Evolutionary conservation across 1,140 invertebrate genomes (phyloP).

Genomic region (Probaryconus sp.): DNA sequence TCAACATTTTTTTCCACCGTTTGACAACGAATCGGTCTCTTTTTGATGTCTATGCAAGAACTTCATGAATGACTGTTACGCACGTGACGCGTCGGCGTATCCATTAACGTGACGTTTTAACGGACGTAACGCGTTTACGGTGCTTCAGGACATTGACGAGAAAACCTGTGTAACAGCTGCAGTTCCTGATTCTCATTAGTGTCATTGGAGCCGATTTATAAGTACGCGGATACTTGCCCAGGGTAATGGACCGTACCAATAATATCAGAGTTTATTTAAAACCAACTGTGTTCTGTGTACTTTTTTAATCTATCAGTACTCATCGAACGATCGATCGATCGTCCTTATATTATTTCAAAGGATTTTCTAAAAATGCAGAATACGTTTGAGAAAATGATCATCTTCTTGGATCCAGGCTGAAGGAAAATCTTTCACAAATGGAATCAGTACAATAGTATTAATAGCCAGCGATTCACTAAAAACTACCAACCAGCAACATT

Average conservation of each 20-base stretch:
- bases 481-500: too few species aligned
- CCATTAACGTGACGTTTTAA: slow-evolving; percentile 44
- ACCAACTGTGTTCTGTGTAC: too few species aligned
- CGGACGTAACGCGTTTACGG: slow-evolving; percentile 45
- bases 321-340: too few species aligned
- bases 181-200: slow-evolving; percentile 62
- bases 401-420: too few species aligned
- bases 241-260: slow-evolving; percentile 5
- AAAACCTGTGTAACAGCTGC: slow-evolving; percentile 30
- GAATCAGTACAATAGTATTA: too few species aligned
- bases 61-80: slow-evolving; percentile 26
- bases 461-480: too few species aligned
- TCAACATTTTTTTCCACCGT: slow-evolving; percentile 26
- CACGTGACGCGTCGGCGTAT: slow-evolving; percentile 22
- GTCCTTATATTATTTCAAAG: too few species aligned
- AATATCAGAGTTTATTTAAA: slow-evolving; percentile 9
- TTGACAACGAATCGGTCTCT: slow-evolving; percentile 39
- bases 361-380: too few species aligned
- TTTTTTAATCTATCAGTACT: too few species aligned
- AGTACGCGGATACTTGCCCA: slow-evolving; percentile 9
- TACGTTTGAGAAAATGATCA: too few species aligned
- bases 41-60: slow-evolving; percentile 37
- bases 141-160: slow-evolving; percentile 37
- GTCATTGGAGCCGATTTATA: slow-evolving; percentile 35
- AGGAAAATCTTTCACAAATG: too few species aligned